Percentiles rank a stretch among this genome's conserved stretches.
These are phyloP conservation scores for Vulpes vulpes DNA, from an alignment of 2,113 vertebrate species.

Conservation along the genomic window DNA sequence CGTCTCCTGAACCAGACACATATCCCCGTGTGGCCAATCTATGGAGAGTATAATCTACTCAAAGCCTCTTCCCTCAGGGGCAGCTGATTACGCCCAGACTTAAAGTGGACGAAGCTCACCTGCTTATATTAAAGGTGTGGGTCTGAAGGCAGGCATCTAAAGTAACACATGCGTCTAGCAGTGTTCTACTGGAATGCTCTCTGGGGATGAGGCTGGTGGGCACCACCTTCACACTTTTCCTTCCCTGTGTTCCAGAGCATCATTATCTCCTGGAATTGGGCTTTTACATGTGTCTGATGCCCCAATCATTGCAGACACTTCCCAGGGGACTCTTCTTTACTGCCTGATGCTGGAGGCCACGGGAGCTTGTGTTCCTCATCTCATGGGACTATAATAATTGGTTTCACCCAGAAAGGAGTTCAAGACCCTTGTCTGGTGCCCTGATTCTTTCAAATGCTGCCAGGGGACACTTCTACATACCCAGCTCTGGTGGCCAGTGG, in stretches of 20 bases:
- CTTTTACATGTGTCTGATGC: background rate
- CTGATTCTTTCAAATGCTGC: background rate
- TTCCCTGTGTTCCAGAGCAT: background rate
- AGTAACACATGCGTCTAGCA: background rate
- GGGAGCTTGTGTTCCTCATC: background rate
- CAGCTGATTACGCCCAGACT: background rate
- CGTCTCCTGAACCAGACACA: accelerated
- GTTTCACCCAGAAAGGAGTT: background rate
- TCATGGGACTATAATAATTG: background rate
- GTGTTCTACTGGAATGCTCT: background rate
- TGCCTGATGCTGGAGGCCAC: background rate
- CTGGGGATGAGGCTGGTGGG: background rate
- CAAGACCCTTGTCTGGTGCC: background rate
- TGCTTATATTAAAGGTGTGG: background rate
- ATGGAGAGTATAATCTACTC: background rate
- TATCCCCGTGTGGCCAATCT: background rate
- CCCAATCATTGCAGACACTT: background rate
- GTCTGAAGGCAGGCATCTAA: background rate
- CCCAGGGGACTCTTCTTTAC: background rate
- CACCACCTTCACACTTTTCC: background rate
- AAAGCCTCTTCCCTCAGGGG: background rate
- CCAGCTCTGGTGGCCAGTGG: background rate
- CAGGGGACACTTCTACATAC: background rate
- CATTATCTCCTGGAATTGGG: background rate
- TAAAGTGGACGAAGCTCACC: background rate